These are phyloP conservation scores for Neosilurus hyrtlii DNA, from an alignment of 2,797 vertebrate species.

Conservation along the genomic window DNA sequence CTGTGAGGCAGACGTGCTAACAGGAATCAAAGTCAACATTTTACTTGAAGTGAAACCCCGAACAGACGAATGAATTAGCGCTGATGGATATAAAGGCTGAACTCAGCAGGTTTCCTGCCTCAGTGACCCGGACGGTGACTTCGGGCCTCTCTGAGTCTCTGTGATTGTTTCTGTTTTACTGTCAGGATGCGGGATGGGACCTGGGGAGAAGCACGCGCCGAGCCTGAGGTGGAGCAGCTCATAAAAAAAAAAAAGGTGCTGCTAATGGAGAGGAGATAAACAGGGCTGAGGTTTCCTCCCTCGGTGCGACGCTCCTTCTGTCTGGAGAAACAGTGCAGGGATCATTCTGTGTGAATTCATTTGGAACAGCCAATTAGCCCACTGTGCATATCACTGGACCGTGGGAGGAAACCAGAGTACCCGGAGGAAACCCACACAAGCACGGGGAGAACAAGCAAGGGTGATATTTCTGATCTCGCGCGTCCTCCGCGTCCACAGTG, in stretches of 20 bases:
- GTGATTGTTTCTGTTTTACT: slow-evolving; percentile 46
- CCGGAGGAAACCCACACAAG: too few relatives aligned
- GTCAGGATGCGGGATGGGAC: slow-evolving; percentile 38
- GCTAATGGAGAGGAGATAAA: background rate
- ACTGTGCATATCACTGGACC: too few relatives aligned
- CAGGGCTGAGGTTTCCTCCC: background rate
- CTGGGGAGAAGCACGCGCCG: slow-evolving; percentile 41
- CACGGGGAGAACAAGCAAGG: too few relatives aligned
- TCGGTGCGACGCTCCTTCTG: background rate
- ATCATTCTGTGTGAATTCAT: too few relatives aligned
- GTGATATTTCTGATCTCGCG: slow-evolving; percentile 5
- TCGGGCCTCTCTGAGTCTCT: slow-evolving; percentile 53
- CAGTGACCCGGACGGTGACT: slow-evolving; percentile 38
- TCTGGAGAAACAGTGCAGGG: background rate
- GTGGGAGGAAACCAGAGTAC: too few relatives aligned
- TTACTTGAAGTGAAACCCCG: slow-evolving; percentile 28
- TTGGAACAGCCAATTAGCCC: too few relatives aligned
- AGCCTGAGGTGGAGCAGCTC: slow-evolving; percentile 38
- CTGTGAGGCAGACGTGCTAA: too few relatives aligned
- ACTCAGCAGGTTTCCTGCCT: slow-evolving; percentile 39
- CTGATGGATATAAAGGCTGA: background rate
- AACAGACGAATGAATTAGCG: background rate
- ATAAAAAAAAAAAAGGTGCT: slow-evolving; percentile 38
- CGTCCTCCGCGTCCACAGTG: slow-evolving; percentile 6
- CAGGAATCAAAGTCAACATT: too few relatives aligned